These are phyloP conservation scores for Tetropium fuscum DNA, from an alignment of 2,888 invertebrate genomes.

Conservation along the genomic window DNA sequence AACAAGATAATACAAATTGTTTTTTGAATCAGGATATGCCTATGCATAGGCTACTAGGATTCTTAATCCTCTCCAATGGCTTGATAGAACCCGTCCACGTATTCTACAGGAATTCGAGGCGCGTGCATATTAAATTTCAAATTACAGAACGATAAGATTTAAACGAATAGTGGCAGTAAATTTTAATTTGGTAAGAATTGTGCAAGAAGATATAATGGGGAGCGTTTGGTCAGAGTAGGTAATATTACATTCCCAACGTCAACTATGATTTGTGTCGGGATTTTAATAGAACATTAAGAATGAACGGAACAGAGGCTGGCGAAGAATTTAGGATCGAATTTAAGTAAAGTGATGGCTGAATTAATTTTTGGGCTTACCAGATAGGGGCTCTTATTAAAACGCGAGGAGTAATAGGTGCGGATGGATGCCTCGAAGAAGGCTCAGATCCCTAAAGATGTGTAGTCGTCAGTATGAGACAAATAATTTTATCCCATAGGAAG, in stretches of 20 bases:
- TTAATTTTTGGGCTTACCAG: slow-evolving; percentile 13
- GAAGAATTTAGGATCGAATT: slow-evolving; percentile 25
- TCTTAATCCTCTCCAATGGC: too few species aligned
- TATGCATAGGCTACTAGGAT: too few species aligned
- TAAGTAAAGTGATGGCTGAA: slow-evolving; percentile 16
- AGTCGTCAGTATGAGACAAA: too few species aligned
- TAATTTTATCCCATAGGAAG: too few species aligned
- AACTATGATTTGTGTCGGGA: slow-evolving; percentile 59
- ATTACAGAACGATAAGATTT: slow-evolving; percentile 36
- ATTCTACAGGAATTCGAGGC: slow-evolving; percentile 20
- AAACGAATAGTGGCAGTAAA: slow-evolving; percentile 56
- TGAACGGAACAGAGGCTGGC: slow-evolving; percentile 14
- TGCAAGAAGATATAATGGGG: slow-evolving; percentile 45
- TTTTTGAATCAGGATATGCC: too few species aligned
- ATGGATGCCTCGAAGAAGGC: too few species aligned
- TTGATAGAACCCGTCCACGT: not conserved
- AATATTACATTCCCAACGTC: slow-evolving; percentile 64
- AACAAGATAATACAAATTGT: too few species aligned
- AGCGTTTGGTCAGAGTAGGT: slow-evolving; percentile 59
- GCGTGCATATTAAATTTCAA: slow-evolving; percentile 38
- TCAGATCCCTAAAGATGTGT: too few species aligned
- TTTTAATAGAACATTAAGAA: slow-evolving; percentile 30
- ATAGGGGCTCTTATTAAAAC: not conserved
- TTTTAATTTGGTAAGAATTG: slow-evolving; percentile 62
- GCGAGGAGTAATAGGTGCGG: too few species aligned